Evolutionary conservation across 2,888 invertebrate genomes (phyloP), one percentile per base, ranked within the genome.

Genomic region (Idaea straminata): DNA sequence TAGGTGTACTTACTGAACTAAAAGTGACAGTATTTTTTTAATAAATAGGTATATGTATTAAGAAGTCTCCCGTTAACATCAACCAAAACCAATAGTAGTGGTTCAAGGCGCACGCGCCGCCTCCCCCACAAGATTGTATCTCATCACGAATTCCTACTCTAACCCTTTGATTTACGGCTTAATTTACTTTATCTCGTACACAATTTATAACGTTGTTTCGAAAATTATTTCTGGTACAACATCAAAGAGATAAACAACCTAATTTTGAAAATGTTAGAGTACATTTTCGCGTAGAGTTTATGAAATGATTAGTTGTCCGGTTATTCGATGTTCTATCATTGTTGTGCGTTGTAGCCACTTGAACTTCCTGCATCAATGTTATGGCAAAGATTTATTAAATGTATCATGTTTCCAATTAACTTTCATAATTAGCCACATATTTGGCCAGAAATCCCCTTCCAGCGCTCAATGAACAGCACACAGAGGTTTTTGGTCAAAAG

Each of bases 141-240:
- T 64, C 69, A 64, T 73, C 75, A 75, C 74, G 74, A 77, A 69
- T 76, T 73, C 68, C 74, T 74, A 72, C 77, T 74, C 71, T 75
- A 72, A 68, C 69, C 63, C 72, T 67, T 76, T 76, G 76, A 79
- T 77, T 76, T 78, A 79, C 72, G 69, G 72, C 77, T 74, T 74
- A 74, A 77, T 78, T 77, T 74, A 62, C 68, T 62, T 71, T 73
- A 75, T 74, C 74, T 65, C 59, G 34, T 15, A 16, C 59, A 63
- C 61, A 68, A 69, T 72, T 70, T 70, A 70, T 68, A 69, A 72
- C 67, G 68, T 68, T 69, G 66, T 67, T 47, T 68, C 62, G 36
- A 66, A 70, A 73, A 69, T 67, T 59, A 70, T 70, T 72, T 70
- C 62, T 66, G 35, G 61, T 25, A 58, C 15, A 58, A 58, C 58